Percentiles rank a stretch among this genome's conserved stretches.
phyloP scores from a whole-genome alignment of 2,888 invertebrate species.

The Auanema freiburgensis region DNA sequence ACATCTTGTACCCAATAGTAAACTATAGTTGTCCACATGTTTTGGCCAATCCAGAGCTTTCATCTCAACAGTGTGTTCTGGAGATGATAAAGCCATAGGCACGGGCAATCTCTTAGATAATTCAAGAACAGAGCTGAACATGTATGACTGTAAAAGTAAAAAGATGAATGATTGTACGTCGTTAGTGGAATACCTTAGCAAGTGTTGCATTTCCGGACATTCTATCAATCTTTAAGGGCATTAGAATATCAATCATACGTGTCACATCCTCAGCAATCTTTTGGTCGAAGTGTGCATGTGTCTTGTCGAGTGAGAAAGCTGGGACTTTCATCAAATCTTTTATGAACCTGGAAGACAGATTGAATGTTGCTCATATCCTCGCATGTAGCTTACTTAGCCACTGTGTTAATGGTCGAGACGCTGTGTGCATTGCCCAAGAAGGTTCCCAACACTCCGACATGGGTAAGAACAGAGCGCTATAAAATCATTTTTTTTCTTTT shows the following conservation, averaged over 20 bases:
- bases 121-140: conserved; percentile 31
- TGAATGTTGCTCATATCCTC: too few species aligned
- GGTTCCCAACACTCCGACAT: conserved; percentile 59
- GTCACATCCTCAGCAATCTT: conserved; percentile 60
- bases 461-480: conserved; percentile 58
- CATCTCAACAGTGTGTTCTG: conserved; percentile 49
- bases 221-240: conserved; percentile 44
- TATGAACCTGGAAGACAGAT: conserved; percentile 39
- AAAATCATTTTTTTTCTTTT: conserved; percentile 2
- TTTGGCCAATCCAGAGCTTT: conserved; percentile 36
- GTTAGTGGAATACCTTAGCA: conserved; percentile 17
- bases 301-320: conserved; percentile 46
- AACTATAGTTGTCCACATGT: conserved; percentile 30
- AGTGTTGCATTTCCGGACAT: conserved; percentile 48
- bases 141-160: conserved; percentile 23
- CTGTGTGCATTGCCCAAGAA: conserved; percentile 52
- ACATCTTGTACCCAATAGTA: conserved; percentile 34
- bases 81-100: conserved; percentile 48
- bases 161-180: background rate
- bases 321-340: conserved; percentile 53
- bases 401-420: conserved; percentile 55
- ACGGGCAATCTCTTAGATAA: conserved; percentile 46
- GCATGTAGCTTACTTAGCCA: conserved; percentile 24
- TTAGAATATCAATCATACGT: conserved; percentile 51
- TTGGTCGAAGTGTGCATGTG: conserved; percentile 56